Conservation (phyloP, 2,797 vertebrate genomes). For the Megaceryle alcyon region DNA sequence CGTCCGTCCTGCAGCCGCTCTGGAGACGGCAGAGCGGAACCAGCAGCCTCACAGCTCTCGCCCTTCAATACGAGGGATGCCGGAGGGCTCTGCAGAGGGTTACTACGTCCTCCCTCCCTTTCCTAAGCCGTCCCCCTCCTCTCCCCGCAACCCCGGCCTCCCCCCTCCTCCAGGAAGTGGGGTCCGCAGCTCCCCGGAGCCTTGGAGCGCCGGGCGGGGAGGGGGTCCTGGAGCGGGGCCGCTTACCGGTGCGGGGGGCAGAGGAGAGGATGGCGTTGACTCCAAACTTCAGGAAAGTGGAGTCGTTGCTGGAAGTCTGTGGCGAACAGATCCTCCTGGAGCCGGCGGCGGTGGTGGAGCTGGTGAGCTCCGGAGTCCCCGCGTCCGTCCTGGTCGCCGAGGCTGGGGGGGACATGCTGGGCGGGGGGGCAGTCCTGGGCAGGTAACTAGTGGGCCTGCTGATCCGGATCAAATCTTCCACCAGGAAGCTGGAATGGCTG, state of each 20-base stretch:
- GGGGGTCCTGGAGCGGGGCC: neutral
- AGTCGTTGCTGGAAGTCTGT: slow-evolving; percentile 74
- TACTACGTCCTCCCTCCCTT: rapidly evolving
- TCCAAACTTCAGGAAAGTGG: slow-evolving; percentile 93
- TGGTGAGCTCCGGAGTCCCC: slow-evolving; percentile 67
- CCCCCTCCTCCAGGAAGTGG: neutral
- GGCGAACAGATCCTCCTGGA: slow-evolving; percentile 77
- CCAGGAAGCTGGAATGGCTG: slow-evolving; percentile 89
- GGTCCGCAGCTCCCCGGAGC: neutral
- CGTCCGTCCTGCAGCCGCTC: no score
- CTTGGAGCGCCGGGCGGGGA: neutral
- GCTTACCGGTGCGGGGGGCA: slow-evolving; percentile 86
- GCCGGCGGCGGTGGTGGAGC: slow-evolving; percentile 48
- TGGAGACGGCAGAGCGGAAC: neutral
- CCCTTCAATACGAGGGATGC: rapidly evolving
- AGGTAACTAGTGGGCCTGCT: slow-evolving; percentile 84
- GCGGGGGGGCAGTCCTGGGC: slow-evolving; percentile 79
- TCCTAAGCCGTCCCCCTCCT: neutral
- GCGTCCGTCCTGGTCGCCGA: slow-evolving; percentile 78
- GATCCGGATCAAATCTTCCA: slow-evolving; percentile 92
- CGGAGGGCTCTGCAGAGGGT: neutral
- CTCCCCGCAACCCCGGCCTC: neutral
- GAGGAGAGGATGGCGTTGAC: slow-evolving; percentile 95
- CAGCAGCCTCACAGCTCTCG: neutral
- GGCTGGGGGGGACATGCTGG: slow-evolving; percentile 79